Conservation (phyloP, 2,113 vertebrate genomes). For the Sialia sialis region DNA sequence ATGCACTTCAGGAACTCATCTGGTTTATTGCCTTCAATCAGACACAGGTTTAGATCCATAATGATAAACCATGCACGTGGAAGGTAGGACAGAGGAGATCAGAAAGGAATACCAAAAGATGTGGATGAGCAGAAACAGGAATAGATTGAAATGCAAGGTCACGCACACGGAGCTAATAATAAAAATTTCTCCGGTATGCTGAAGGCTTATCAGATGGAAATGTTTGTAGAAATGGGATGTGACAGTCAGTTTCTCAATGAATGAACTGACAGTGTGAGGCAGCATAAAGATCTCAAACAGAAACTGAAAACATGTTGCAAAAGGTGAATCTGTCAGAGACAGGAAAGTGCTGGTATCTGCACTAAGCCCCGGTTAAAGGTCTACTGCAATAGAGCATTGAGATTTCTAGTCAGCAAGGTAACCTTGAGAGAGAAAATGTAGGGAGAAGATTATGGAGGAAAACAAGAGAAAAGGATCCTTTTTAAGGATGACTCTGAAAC, state of each 20-base stretch:
- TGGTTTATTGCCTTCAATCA: neutral
- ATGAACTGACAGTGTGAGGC: neutral
- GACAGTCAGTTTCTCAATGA: neutral
- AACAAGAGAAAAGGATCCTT: neutral
- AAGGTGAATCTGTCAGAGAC: neutral
- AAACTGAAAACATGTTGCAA: neutral
- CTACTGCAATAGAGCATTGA: accelerated
- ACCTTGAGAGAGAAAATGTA: neutral
- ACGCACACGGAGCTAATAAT: neutral
- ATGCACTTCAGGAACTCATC: neutral
- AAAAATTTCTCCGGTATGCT: neutral
- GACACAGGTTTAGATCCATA: neutral
- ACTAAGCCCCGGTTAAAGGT: neutral
- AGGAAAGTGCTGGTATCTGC: neutral
- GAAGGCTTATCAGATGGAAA: neutral
- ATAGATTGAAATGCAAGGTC: neutral
- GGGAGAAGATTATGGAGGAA: neutral
- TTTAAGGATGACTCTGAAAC: neutral
- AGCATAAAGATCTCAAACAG: neutral
- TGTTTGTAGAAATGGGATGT: neutral
- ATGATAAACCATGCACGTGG: neutral
- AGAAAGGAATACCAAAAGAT: neutral
- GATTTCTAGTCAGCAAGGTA: neutral
- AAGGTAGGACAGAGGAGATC: neutral
- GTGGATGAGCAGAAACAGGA: neutral